Conservation (phyloP, 2,797 vertebrate species). For the Sciurus vulgaris region DNA sequence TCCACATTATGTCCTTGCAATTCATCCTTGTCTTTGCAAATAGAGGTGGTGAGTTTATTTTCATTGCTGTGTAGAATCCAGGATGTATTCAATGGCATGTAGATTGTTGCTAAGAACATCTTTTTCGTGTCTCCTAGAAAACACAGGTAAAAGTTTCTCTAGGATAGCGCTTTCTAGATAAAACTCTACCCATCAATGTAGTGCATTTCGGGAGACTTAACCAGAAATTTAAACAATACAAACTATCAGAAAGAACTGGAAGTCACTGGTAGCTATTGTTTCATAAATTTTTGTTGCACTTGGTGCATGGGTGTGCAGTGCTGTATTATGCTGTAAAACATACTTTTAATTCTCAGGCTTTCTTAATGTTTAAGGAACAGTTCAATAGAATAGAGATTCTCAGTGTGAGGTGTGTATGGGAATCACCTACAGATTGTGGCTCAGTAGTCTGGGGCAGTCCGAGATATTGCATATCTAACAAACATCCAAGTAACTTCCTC, state of each 20-base stretch:
- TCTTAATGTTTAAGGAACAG: background rate
- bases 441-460: background rate
- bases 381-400: background rate
- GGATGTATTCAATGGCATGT: background rate
- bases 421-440: background rate
- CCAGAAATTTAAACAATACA: background rate
- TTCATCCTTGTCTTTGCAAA: background rate
- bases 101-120: background rate
- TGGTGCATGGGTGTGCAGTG: background rate
- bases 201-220: background rate
- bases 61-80: background rate
- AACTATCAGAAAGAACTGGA: background rate
- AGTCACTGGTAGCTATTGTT: background rate
- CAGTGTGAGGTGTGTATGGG: background rate
- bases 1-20: background rate
- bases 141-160: background rate
- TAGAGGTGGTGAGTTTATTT: background rate
- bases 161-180: background rate
- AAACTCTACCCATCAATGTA: background rate
- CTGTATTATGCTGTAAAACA: background rate
- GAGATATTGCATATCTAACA: background rate
- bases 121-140: constrained; percentile 20
- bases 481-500: background rate
- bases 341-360: background rate
- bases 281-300: background rate